Evolutionary conservation across 2,113 vertebrate genomes (phyloP), one percentile per base, ranked within the genome.

Genomic region (Pardalotus punctatus): DNA sequence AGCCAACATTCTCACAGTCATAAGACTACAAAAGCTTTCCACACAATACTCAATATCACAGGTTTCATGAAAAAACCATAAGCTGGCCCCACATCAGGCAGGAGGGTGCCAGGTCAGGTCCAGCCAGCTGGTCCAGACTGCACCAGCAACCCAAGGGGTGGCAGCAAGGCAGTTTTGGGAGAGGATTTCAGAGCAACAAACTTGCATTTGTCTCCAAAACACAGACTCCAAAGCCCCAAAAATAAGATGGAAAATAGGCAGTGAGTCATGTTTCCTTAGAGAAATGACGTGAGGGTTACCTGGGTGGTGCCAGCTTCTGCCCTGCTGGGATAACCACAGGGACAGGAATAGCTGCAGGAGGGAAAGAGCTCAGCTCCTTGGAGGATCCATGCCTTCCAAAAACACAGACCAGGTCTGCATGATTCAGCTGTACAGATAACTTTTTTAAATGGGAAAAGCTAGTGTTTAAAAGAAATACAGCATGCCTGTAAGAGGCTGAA

Each of bases 241-340:
- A 95, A 81, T 74, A 85, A 40, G 36, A 85, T 10, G 82, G 95
- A 98, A 98, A 98, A 97, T 70, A 96, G 93, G 76, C 71, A 61
- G 53, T 97, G 97, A 98, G 95, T 98, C 97, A 97, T 87, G 73
- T 78, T 97, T 96, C 79, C 93, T 92, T 72, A 86, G 84, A 95
- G 92, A 91, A 96, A 92, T 87, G 97, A 96, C 47, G 73, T 90
- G 93, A 95, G 88, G 79, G 91, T 89, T 96, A 95, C 96, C 95
- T 90, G 94, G 91, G 94, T 48, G 71, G 84, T 93, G 94, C 36
- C 58, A 94, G 60, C 89, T 96, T 73, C 94, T 95, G 95, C 94
- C 93, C 90, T 82, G 69, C 86, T 86, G 90, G 90, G 78, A 96
- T 80, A 96, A 83, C 94, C 87, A 91, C 92, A 87, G 69, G 57